Conservation (phyloP, 2,113 vertebrate genomes). For the Sphaerodactylus townsendi region DNA sequence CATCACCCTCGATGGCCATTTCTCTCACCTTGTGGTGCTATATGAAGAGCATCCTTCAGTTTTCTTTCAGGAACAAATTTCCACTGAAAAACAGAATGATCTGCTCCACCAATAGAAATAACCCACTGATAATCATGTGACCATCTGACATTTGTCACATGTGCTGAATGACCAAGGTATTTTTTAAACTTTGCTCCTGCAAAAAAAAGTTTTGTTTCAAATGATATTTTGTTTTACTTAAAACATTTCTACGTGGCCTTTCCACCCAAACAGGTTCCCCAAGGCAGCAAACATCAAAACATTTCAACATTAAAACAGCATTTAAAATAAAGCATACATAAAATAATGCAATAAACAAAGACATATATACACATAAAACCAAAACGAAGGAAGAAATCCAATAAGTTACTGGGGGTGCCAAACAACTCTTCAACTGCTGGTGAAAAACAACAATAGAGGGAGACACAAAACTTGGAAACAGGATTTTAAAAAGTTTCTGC, state of each 20-base stretch:
- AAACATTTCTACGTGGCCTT: neutral
- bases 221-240: neutral
- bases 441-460: no score
- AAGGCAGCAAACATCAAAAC: no score
- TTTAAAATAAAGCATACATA: no score
- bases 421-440: no score
- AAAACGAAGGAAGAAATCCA: no score
- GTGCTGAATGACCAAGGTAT: conserved; percentile 97
- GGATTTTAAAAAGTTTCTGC: neutral
- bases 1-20: neutral
- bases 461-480: neutral
- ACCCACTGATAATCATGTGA: conserved; percentile 99
- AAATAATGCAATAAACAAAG: no score
- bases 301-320: neutral
- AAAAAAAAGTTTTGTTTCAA: conserved; percentile 51
- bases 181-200: conserved; percentile 97
- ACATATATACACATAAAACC: no score
- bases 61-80: conserved; percentile 96
- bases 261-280: no score
- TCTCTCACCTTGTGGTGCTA: conserved; percentile 89
- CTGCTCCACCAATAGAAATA: conserved; percentile 95
- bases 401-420: no score
- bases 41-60: conserved; percentile 90
- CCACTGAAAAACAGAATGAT: conserved; percentile 99
- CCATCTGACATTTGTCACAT: conserved; percentile 95